Base-by-base conservation (phyloP, 1,140 invertebrate genomes). In the Tetragonula clypearis region DNA sequence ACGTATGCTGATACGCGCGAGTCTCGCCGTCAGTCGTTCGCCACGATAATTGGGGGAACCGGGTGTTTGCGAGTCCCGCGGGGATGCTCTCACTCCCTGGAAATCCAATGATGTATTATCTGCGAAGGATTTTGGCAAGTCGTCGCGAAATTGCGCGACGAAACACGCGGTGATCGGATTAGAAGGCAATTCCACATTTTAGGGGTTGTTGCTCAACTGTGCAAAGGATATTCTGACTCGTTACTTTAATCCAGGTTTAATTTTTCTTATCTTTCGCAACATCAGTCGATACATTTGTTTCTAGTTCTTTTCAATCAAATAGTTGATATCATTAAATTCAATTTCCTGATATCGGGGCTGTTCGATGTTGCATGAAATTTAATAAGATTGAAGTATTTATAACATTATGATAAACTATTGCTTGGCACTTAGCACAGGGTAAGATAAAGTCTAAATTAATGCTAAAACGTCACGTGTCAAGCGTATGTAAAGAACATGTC, bases 41-140 rank as follows among this genome's bases (percentile, higher is more conserved):
- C 79, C 85, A 73, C 72, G 91, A 92, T 92, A 92, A 92, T 92
- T 92, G 91, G 89, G 86, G 84, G 82, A 90, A 78, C 6, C 84
- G 90, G 79, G 83, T 90, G 90, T 91, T 92, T 92, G 90, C 87
- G 6, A 90, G 92, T 91, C 90, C 86, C 91, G 88, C 66, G 77
- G 91, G 92, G 86, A 91, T 88, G 82, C 87, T 86, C 84, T 56
- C 49, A 14, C 68, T 23, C 26, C 65, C 62, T 14, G 74, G 71
- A 49, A 79, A 73, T 56, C 60, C 53, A 80, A 85, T 75, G 78
- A 85, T 53, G 84, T 84, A 84, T 58, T 65, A 84, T 79, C 66
- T 79, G 56, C 77, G 56, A 79, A 79, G 74, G 74, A 84, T 71
- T 84, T 79, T 56, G 65, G 60, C 11, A 69, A 71, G 23, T 56